Percentiles rank a stretch among this genome's conserved stretches.
Conservation (phyloP, 2,797 vertebrate species). For the Myotis vivesi region DNA sequence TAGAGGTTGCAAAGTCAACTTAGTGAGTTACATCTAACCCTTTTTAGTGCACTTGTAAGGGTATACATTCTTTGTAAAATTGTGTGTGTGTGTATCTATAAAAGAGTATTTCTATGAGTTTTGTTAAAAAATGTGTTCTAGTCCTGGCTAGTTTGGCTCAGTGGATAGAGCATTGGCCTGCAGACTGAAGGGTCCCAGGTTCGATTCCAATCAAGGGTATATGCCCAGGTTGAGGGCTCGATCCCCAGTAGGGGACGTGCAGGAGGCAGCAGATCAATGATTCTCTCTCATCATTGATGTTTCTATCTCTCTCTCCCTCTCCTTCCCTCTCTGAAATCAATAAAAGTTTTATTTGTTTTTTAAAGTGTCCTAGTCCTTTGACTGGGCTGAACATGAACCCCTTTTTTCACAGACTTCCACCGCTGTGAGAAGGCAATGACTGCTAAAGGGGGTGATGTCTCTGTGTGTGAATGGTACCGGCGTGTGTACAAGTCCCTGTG, state of each 20-base stretch:
- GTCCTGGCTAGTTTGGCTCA: background rate
- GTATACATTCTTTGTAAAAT: background rate
- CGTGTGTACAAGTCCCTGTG: slow-evolving; percentile 92
- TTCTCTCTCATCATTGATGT: too few relatives aligned
- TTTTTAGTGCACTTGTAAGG: background rate
- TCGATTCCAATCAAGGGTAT: too few relatives aligned
- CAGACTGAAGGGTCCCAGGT: too few relatives aligned
- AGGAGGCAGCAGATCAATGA: too few relatives aligned
- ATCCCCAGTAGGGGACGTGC: too few relatives aligned
- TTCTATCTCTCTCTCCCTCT: too few relatives aligned
- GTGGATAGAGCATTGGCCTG: too few relatives aligned
- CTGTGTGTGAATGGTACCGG: slow-evolving; percentile 91
- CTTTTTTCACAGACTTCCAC: slow-evolving; percentile 87
- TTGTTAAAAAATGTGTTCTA: background rate
- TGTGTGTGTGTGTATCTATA: background rate
- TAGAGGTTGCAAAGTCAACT: background rate
- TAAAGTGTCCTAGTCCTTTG: background rate
- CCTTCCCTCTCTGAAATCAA: too few relatives aligned
- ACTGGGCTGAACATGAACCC: background rate
- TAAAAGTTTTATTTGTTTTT: background rate
- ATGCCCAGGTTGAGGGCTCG: too few relatives aligned
- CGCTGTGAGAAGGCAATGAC: slow-evolving; percentile 91
- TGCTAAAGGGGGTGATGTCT: slow-evolving; percentile 86
- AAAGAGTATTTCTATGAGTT: background rate
- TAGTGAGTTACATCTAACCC: background rate